phyloP scores from a whole-genome alignment of 2,113 vertebrate genomes.

The Erythrolamprus reginae region DNA sequence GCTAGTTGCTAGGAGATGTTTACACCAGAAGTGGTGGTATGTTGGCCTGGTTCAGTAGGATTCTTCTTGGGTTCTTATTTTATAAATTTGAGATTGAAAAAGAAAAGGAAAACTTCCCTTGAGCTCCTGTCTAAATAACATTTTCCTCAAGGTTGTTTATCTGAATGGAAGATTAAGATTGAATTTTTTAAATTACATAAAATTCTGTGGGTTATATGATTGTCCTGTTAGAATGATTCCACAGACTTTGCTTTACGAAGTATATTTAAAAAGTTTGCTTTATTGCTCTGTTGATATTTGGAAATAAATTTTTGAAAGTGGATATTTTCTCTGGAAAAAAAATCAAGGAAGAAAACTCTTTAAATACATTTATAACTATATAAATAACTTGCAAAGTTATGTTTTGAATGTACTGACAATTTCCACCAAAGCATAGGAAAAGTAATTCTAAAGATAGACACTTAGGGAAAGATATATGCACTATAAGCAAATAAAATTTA shows the following conservation, averaged over 20 bases:
- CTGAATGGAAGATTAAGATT: not conserved
- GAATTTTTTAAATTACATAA: not conserved
- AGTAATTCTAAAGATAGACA: slow-evolving; percentile 44
- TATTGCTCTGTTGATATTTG: not conserved
- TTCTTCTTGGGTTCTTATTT: not conserved
- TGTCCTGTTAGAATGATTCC: not conserved
- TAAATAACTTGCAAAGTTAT: accelerated
- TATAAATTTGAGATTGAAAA: not conserved
- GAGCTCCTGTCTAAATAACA: not conserved
- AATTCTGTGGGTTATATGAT: not conserved
- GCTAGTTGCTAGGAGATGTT: not conserved
- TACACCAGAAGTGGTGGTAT: not conserved
- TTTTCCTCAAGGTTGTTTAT: not conserved
- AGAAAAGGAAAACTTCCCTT: not conserved
- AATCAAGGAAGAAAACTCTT: not conserved
- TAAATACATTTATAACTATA: not conserved
- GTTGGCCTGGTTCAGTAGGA: not conserved
- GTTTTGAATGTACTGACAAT: not conserved
- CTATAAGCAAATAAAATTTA: slow-evolving; percentile 28
- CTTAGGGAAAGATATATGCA: slow-evolving; percentile 42
- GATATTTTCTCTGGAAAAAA: too few species aligned
- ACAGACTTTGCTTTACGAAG: not conserved
- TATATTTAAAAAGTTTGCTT: not conserved
- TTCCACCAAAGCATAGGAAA: slow-evolving; percentile 45
- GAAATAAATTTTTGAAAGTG: not conserved